A percentile compares a stretch with the other conserved stretches of the same genome.
These are phyloP conservation scores for Lichenostomus cassidix DNA, from an alignment of 2,113 vertebrate species.

Conservation along the genomic window DNA sequence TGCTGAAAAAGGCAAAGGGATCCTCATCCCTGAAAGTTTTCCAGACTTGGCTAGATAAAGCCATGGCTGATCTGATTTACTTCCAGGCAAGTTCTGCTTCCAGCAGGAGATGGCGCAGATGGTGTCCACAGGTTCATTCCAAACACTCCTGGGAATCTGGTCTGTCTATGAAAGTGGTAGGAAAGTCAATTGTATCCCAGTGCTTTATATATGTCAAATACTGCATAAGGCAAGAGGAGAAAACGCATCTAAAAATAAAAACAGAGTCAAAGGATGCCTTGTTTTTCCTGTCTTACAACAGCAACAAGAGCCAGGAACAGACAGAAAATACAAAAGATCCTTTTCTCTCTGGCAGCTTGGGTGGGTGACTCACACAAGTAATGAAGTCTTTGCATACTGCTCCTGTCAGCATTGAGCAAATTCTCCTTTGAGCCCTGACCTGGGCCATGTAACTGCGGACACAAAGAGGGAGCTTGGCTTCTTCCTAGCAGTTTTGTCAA, in stretches of 20 bases:
- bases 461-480: not conserved
- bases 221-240: not conserved
- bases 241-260: conserved; percentile 49
- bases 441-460: not conserved
- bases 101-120: not conserved
- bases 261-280: conserved; percentile 2
- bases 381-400: not conserved
- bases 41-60: not conserved
- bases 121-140: not conserved
- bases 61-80: not conserved
- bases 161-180: not conserved
- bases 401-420: not conserved
- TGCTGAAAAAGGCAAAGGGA: not conserved
- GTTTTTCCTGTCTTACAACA: conserved; percentile 29
- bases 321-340: conserved; percentile 34
- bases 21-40: not conserved
- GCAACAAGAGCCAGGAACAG: conserved; percentile 24
- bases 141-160: not conserved
- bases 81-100: not conserved
- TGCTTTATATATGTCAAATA: not conserved
- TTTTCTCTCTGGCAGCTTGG: not conserved
- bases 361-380: conserved; percentile 34
- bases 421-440: not conserved
- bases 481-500: not conserved
- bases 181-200: not conserved